These are phyloP conservation scores for Rhinoraja longicauda DNA, from an alignment of 2,797 vertebrate genomes.

Conservation along the genomic window DNA sequence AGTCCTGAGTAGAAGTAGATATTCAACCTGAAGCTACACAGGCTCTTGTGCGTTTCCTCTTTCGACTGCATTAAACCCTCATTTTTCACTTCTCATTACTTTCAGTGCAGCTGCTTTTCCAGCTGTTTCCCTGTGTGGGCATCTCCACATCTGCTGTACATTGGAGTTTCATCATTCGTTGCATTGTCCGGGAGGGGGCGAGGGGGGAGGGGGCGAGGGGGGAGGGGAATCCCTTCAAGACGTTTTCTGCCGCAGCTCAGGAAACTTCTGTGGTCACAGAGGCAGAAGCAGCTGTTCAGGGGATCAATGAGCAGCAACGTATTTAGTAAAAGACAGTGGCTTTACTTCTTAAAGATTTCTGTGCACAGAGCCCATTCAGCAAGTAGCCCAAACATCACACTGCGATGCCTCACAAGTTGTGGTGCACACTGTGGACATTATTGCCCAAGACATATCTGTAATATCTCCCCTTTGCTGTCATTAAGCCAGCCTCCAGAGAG, in stretches of 20 bases:
- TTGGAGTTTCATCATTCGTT: neutral
- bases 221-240: neutral
- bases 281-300: neutral
- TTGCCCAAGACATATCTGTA: neutral
- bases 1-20: neutral
- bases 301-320: neutral
- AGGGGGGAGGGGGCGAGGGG: neutral
- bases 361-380: neutral
- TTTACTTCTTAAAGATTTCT: neutral
- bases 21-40: neutral
- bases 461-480: neutral
- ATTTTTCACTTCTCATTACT: neutral
- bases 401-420: neutral
- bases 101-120: neutral
- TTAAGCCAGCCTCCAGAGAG: neutral
- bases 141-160: slow-evolving; percentile 1
- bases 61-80: neutral
- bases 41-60: too few relatives aligned
- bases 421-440: neutral
- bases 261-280: neutral
- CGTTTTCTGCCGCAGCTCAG: neutral
- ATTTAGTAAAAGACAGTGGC: neutral
- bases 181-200: neutral
- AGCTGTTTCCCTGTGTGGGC: neutral
- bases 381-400: neutral